Base-by-base conservation (phyloP, 2,888 invertebrate species). In the Resseliella maxima region DNA sequence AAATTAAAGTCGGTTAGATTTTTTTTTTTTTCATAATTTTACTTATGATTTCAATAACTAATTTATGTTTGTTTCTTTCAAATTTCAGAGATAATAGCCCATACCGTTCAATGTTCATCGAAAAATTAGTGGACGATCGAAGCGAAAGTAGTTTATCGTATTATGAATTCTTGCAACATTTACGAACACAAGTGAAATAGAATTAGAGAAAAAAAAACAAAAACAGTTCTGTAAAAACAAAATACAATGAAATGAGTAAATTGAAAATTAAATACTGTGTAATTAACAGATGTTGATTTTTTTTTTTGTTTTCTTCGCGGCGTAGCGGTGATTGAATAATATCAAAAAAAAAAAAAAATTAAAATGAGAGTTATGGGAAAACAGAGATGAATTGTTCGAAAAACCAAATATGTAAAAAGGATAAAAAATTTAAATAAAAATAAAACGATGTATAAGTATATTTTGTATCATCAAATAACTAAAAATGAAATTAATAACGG, bases 161-260 rank as follows among this genome's bases (percentile, higher is more conserved):
- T 92, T 97, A 97, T 92, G 99, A 99, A 93, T 99, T 99, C 92
- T 93, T 99, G 91, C 98, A 99, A 92, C 98, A 98, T 92, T 93
- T 98, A 89, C 96, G 97, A 92, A 94, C 94, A 89, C 96, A 96
- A 93, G 94, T 97, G 92, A 97, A 97, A 93, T 97, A 95, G 15
- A 86, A 64, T 54, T 54, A 24, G 31, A 27, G 12, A 38, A 83
- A 38, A 83, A 83, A 83, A 83, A 38, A 2, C 15, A 31, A 31
- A 31, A 72, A 12, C 15, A 35, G n/a, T n/a, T n/a, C n/a, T n/a
- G n/a, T 15, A 21, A 50, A 2, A 50, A 21, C 8, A 50, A 50
- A 50, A 50, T 15, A 50, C 50, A 31, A 72, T 12, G 12, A 35
- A 15, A 15, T 24, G 3, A 59, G 24, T 10, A 50, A 50, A 21